Evolutionary conservation across 92 coral and sea anemone genomes (phyloP), one percentile per base, ranked within the genome.

Genomic region (Nematostella vectensis): DNA sequence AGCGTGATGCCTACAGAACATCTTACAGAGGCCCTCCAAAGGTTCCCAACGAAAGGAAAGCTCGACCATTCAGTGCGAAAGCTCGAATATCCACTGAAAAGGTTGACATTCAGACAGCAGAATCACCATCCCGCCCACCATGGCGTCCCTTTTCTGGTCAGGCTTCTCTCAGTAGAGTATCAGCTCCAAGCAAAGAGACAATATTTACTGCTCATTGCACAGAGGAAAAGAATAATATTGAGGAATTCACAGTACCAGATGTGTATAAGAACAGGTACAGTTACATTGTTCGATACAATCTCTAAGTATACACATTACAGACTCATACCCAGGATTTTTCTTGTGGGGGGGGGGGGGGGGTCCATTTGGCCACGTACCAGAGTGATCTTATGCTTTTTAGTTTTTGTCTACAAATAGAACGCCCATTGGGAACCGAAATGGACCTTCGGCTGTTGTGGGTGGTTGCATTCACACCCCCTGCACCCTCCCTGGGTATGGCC

Each of bases 91-190:
- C 50, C 1, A 55, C 31, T 27, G 26, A 58, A 12, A 59, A 45
- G 15, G 8, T 22, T 3, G 47, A 16, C 33, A 55, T 11, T 44
- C 30, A 36, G 4, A 3, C 47, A 36, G 2, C 66, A 43, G 47
- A n/a, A 0, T 13, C 55, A 3, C 63, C 56, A 29, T 48, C 62
- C 12, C 62, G 63, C 11, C 72, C 72, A 40, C 72, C 72, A 29
- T 66, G 72, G 72, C 42, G 63, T 29, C 72, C 62, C 9, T 66
- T 66, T 48, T 37, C 72, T 17, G 31, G 72, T 18, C 62, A 47
- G 6, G 57, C 63, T 0, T 66, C 72, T 3, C 63, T 66, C 22
- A 66, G 63, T 21, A 66, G 44, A 42, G 18, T 55, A 31, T 50
- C 9, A 8, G 23, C 51, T 9, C 51, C 51, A 4, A 19, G 4